Evolutionary conservation across 2,113 vertebrate species (phyloP).

Genomic region (Anser cygnoides): DNA sequence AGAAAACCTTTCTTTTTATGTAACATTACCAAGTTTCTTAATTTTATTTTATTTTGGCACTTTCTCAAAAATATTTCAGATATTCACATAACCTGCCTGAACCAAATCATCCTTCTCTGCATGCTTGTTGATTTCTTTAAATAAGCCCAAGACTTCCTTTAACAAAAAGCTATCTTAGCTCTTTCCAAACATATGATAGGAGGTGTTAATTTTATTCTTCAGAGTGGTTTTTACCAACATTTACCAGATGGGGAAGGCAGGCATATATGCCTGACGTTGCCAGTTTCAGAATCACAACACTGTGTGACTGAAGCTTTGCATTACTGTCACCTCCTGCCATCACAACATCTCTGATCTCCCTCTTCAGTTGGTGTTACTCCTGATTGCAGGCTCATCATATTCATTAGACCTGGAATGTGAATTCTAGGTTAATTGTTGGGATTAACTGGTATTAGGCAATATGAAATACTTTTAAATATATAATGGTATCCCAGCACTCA

Average conservation of each 20-base stretch:
- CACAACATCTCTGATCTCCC: not conserved
- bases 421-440: not conserved
- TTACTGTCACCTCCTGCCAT: not conserved
- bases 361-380: not conserved
- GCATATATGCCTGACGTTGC: not conserved
- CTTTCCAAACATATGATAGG: not conserved
- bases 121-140: not conserved
- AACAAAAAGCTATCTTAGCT: not conserved
- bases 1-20: not conserved
- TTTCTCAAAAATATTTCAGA: not conserved
- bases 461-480: not conserved
- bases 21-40: not conserved
- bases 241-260: not conserved
- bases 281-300: not conserved
- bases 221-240: not conserved
- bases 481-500: not conserved
- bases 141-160: not conserved
- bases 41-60: not conserved
- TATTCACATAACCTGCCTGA: not conserved
- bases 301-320: accelerated
- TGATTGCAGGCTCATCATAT: not conserved
- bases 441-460: not conserved
- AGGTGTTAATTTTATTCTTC: not conserved
- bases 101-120: not conserved
- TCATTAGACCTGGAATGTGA: not conserved